phyloP scores from a whole-genome alignment of 2,797 vertebrate genomes.

The Carduelis carduelis region DNA sequence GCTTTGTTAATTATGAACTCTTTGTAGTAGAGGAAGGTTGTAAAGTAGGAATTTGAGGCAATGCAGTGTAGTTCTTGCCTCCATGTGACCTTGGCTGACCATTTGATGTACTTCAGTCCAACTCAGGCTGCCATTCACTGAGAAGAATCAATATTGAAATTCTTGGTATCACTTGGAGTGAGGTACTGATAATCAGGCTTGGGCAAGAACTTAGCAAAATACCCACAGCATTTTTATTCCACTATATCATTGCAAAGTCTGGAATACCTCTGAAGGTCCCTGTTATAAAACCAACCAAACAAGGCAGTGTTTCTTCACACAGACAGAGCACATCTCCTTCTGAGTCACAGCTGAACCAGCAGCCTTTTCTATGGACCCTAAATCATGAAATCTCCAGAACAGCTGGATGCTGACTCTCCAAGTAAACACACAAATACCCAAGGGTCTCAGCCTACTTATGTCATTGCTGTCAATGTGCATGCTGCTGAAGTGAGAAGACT shows the following conservation, averaged over 20 bases:
- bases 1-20: accelerated
- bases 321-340: not conserved
- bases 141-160: not conserved
- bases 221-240: not conserved
- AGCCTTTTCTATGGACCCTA: not conserved
- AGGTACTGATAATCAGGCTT: not conserved
- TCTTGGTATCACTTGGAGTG: not conserved
- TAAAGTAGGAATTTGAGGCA: not conserved
- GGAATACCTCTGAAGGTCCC: not conserved
- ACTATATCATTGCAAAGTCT: not conserved
- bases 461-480: constrained; percentile 5
- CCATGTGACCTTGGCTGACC: not conserved
- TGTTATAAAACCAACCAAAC: not conserved
- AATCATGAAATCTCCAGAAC: not conserved
- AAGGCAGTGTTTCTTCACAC: not conserved
- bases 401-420: constrained; percentile 1
- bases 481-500: not conserved
- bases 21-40: not conserved
- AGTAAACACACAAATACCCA: not conserved
- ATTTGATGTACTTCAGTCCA: not conserved
- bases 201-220: not conserved
- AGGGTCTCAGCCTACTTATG: constrained; percentile 8
- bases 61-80: not conserved
- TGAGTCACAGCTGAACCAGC: not conserved
- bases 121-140: not conserved